Evolutionary conservation across 2,797 vertebrate genomes (phyloP), one percentile per base, ranked within the genome.

Genomic region (Percopsis omiscomaycus): DNA sequence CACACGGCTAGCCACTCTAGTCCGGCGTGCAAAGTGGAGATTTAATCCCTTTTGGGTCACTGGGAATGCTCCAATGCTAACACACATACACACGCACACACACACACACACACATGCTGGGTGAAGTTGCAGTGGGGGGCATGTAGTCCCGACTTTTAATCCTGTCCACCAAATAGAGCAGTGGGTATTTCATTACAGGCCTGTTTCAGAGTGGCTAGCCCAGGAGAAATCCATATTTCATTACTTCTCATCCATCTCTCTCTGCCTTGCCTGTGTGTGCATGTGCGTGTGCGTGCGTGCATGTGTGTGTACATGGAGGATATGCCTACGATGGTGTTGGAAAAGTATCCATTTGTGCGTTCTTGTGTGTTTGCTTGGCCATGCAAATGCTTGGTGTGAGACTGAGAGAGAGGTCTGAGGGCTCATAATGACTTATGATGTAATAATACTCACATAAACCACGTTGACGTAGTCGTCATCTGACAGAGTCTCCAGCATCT

Each of bases 391-490:
- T 56, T 30, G 30, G 32, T 37, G 32, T 37, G 32, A 37, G 32
- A 5, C 8, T 37, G 32, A 37, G 32, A 37, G 8, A 37, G 4
- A 5, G 8, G 32, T 5, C 5, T 37, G 50, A 65, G 8, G 12
- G 16, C n/a, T 12, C 29, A 28, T 28, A 30, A 14, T 14, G 13
- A 12, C 13, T n/a, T 9, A 45, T 5, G 5, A 5, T n/a, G 12
- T 12, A 15, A 12, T 22, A 37, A 69, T 50, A 98, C 97, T 98
- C 84, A 99, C 98, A 51, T 95, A 96, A 84, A 98, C 96, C n/a
- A 99, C 96, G 55, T 98, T 98, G 84, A 99, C 97, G 52, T 96
- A 99, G 83, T 98, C 97, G 3, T 99, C 97, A 0, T 99, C 97
- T 1, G 97, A 98, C 79, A 98, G 92, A 0, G 97, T 99, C 82